Conservation (phyloP, 2,797 vertebrate species). For the Sebastes diaconus region DNA sequence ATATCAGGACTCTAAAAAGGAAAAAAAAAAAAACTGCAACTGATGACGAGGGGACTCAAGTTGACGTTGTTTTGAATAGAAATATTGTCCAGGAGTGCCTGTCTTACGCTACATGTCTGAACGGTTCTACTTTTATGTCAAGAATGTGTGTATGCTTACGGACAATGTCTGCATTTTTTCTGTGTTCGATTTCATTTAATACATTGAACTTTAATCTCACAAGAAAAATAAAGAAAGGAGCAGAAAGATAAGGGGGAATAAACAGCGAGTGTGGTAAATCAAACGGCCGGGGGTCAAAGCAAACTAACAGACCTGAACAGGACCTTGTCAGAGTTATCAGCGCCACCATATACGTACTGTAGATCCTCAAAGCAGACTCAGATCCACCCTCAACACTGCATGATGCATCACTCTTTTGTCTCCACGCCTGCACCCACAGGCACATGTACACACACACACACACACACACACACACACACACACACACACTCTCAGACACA, state of each 20-base stretch:
- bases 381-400: constrained; percentile 1
- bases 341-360: background rate
- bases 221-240: background rate
- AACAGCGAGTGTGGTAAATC: constrained; percentile 4
- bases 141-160: background rate
- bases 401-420: constrained; percentile 8
- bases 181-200: background rate
- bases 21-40: background rate
- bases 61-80: background rate
- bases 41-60: background rate
- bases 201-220: background rate
- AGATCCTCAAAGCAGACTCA: constrained; percentile 30
- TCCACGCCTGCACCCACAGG: background rate
- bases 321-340: constrained; percentile 8
- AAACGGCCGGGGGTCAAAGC: constrained; percentile 27
- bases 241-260: background rate
- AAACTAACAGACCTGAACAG: constrained; percentile 20
- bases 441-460: constrained; percentile 17
- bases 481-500: background rate
- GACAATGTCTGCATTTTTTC: background rate
- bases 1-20: background rate
- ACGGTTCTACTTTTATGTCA: background rate
- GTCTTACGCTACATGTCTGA: background rate
- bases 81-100: background rate
- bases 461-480: background rate